A percentile compares a stretch with the other conserved stretches of the same genome.
These are phyloP conservation scores for Drosophila elegans DNA, from an alignment of 1,140 invertebrate species.

Conservation along the genomic window DNA sequence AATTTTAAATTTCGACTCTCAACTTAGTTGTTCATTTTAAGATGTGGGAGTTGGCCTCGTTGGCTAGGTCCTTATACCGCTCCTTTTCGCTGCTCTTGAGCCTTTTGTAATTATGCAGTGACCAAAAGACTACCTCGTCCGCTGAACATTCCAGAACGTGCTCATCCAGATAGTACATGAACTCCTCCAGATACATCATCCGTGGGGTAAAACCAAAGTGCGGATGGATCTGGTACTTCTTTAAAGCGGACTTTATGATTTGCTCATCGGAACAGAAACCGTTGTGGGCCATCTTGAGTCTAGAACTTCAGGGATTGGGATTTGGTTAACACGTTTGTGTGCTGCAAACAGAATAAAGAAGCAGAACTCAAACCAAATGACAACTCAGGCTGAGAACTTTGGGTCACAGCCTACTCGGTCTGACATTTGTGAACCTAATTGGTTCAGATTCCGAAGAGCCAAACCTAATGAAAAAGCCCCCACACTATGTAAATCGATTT, in stretches of 20 bases:
- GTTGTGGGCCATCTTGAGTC: conserved; percentile 18
- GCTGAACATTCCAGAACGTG: not conserved
- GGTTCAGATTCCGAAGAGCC: conserved; percentile 50
- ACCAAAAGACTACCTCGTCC: not conserved
- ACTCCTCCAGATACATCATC: conserved; percentile 41
- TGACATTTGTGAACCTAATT: conserved; percentile 63
- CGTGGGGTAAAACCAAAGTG: conserved; percentile 5
- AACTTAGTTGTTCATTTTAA: not conserved
- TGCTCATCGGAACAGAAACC: conserved; percentile 48
- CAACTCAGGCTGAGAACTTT: conserved; percentile 11
- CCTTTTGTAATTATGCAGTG: conserved; percentile 4
- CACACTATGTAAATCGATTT: conserved; percentile 78
- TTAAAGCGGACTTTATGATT: conserved; percentile 21
- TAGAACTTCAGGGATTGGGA: not conserved
- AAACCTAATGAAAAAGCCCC: conserved; percentile 70
- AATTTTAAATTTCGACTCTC: not conserved
- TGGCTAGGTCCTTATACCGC: not conserved
- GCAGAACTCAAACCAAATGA: not conserved
- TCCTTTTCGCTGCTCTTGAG: not conserved
- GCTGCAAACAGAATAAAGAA: not conserved
- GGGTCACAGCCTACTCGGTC: conserved; percentile 20
- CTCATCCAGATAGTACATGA: conserved; percentile 21
- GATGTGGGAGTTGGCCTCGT: not conserved
- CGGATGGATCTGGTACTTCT: conserved; percentile 17
- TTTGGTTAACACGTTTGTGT: not conserved